Evolutionary conservation across 2,888 invertebrate species (phyloP).

Genomic region (Drosophila cracens): DNA sequence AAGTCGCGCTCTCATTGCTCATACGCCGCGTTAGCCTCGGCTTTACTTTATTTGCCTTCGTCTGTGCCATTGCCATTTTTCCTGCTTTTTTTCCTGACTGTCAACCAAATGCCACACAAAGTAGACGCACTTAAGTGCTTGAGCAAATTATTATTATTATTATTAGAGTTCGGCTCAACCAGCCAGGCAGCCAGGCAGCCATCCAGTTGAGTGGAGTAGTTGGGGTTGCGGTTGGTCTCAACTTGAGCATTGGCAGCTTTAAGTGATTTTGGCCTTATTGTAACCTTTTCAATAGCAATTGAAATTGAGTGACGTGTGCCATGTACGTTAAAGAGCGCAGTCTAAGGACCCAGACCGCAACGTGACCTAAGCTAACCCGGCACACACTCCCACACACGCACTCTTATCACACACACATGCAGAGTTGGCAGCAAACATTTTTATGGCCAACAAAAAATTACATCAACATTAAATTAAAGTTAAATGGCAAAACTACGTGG

Average conservation of each 20-base stretch:
- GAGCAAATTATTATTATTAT: conserved; percentile 79
- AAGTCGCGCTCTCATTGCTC: conserved; percentile 67
- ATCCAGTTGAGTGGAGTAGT: neutral
- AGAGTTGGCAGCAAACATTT: conserved; percentile 43
- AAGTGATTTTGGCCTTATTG: conserved; percentile 68
- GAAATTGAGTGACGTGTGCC: conserved; percentile 55
- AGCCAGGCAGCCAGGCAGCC: neutral
- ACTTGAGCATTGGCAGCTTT: conserved; percentile 67
- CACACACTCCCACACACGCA: conserved; percentile 21
- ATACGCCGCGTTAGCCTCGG: conserved; percentile 62
- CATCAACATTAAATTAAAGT: conserved; percentile 81
- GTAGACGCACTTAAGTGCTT: conserved; percentile 79
- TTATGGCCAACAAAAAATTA: conserved; percentile 74
- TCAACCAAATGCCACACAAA: conserved; percentile 64
- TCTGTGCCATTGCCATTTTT: conserved; percentile 10
- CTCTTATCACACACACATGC: neutral
- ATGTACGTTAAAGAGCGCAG: conserved; percentile 21
- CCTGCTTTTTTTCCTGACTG: conserved; percentile 18
- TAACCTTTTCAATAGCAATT: conserved; percentile 73
- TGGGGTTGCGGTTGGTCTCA: neutral
- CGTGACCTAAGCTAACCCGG: conserved; percentile 64
- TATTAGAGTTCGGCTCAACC: conserved; percentile 34
- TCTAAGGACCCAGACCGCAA: conserved; percentile 49
- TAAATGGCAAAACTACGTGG: conserved; percentile 81
- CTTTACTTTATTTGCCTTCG: conserved; percentile 54